A percentile compares a stretch with the other conserved stretches of the same genome.
Conservation (phyloP, 2,113 vertebrate species). For the Microcebus lehilahytsara region DNA sequence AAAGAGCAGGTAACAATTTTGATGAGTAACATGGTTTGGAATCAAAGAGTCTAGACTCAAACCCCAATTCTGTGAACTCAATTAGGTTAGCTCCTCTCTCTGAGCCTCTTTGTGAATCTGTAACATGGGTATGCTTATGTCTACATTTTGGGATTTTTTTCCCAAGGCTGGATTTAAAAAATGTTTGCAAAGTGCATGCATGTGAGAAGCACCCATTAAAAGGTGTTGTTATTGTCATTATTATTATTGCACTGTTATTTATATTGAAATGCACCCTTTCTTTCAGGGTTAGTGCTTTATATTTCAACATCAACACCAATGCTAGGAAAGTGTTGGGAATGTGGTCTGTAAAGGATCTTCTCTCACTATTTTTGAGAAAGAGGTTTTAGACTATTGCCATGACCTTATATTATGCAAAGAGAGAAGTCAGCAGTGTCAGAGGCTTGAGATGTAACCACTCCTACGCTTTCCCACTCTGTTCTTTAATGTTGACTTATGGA, state of each 20-base stretch:
- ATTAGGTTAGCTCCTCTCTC: not conserved
- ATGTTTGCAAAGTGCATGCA: not conserved
- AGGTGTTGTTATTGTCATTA: not conserved
- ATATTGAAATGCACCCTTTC: not conserved
- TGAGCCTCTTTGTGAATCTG: not conserved
- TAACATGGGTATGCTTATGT: not conserved
- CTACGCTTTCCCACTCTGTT: not conserved
- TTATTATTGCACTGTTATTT: not conserved
- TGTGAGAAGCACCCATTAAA: not conserved
- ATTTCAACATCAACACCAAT: not conserved
- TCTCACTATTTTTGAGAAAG: conserved; percentile 28
- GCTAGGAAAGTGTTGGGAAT: not conserved
- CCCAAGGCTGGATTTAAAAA: not conserved
- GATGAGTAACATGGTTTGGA: not conserved
- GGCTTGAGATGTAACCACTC: not conserved
- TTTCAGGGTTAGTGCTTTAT: not conserved
- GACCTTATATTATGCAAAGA: not conserved
- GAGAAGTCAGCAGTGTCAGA: not conserved
- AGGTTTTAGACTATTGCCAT: not conserved
- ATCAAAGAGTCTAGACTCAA: not conserved
- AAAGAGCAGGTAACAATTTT: not conserved
- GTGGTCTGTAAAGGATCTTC: not conserved
- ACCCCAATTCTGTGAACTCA: not conserved
- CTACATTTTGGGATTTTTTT: not conserved
- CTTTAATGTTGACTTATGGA: conserved; percentile 32